A percentile compares a stretch with the other conserved stretches of the same genome.
phyloP scores from a whole-genome alignment of 2,797 vertebrate genomes.

The Acanthurus lineatus region DNA sequence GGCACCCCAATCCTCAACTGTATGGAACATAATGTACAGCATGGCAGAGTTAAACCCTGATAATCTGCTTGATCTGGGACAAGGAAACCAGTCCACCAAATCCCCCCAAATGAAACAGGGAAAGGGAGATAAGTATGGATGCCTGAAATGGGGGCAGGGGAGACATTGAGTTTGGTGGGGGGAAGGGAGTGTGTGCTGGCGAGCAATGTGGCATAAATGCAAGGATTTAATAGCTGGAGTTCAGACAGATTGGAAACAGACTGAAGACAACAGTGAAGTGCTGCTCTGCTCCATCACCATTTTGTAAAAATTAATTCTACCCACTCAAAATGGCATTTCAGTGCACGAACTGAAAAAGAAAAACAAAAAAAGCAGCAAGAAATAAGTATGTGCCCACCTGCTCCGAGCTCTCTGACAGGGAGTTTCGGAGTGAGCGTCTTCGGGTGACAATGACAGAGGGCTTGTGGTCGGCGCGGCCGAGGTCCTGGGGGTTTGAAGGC shows the following conservation, averaged over 20 bases:
- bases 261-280: neutral
- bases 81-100: slow-evolving; percentile 54
- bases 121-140: slow-evolving; percentile 50
- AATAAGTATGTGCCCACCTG: slow-evolving; percentile 84
- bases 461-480: slow-evolving; percentile 86
- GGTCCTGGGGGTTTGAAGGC: slow-evolving; percentile 79
- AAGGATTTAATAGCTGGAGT: slow-evolving; percentile 51
- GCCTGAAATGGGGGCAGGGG: slow-evolving; percentile 63
- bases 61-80: slow-evolving; percentile 80
- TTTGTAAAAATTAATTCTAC: neutral
- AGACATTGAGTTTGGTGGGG: slow-evolving; percentile 39
- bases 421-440: slow-evolving; percentile 90
- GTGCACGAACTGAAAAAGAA: no score
- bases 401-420: slow-evolving; percentile 85
- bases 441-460: slow-evolving; percentile 95
- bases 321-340: neutral
- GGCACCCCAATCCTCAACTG: neutral
- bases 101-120: slow-evolving; percentile 45
- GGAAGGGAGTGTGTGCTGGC: slow-evolving; percentile 48
- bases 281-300: fast-evolving
- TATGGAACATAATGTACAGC: slow-evolving; percentile 64
- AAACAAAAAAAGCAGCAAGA: neutral
- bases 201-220: slow-evolving; percentile 32
- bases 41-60: slow-evolving; percentile 56
- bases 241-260: slow-evolving; percentile 22